These are phyloP conservation scores for Champsocephalus esox DNA, from an alignment of 2,797 vertebrate species.

Conservation along the genomic window DNA sequence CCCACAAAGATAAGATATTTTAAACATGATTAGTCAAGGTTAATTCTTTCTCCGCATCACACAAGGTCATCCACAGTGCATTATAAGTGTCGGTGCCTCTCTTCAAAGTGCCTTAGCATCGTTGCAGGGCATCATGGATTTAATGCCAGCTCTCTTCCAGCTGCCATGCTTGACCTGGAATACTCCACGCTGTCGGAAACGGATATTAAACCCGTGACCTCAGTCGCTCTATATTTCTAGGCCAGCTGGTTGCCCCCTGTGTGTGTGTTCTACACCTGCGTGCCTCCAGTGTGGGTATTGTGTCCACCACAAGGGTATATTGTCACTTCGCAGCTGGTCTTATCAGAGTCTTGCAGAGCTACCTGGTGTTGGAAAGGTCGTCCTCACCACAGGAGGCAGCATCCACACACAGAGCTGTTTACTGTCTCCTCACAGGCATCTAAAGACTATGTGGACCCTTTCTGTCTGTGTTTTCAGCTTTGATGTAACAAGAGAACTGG, in stretches of 20 bases:
- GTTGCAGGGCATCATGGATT: conserved; percentile 17
- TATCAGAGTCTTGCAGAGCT: conserved; percentile 76
- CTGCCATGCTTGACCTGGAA: conserved; percentile 47
- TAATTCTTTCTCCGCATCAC: background rate
- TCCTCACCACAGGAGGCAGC: conserved; percentile 80
- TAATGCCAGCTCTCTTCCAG: conserved; percentile 26
- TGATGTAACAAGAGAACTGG: too few species aligned
- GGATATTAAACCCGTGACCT: conserved; percentile 55
- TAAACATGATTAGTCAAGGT: background rate
- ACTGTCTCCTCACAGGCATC: conserved; percentile 34
- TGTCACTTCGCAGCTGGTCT: conserved; percentile 75
- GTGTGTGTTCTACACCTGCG: conserved; percentile 49
- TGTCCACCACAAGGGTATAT: conserved; percentile 67
- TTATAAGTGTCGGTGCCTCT: background rate
- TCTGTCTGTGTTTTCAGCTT: background rate
- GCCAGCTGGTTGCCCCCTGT: conserved; percentile 57
- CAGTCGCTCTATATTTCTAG: conserved; percentile 56
- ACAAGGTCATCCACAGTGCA: conserved; percentile 1
- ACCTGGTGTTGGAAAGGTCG: conserved; percentile 77
- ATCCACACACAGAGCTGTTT: conserved; percentile 64
- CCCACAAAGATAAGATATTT: background rate
- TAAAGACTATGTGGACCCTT: background rate
- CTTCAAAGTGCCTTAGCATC: conserved; percentile 20
- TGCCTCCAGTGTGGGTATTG: conserved; percentile 52
- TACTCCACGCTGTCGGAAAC: conserved; percentile 38